phyloP scores from a whole-genome alignment of 64 coral and sea anemone species.

The Montipora efflorescens region DNA sequence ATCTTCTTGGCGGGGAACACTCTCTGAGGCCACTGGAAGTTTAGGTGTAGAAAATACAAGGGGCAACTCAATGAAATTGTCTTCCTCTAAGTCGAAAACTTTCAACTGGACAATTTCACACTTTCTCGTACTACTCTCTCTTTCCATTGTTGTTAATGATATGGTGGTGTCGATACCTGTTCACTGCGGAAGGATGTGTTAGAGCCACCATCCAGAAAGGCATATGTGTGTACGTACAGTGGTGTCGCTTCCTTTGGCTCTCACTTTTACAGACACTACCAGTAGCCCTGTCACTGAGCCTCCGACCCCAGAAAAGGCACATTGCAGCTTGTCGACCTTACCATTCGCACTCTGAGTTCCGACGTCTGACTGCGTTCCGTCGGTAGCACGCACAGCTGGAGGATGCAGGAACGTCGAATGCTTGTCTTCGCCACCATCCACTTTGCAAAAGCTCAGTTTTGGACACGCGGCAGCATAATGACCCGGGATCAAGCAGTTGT shows the following conservation, averaged over 20 bases:
- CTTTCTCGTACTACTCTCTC: too few species aligned
- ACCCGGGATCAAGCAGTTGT: neutral
- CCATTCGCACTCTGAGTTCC: neutral
- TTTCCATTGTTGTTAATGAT: too few species aligned
- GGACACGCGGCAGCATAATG: neutral
- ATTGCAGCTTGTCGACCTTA: neutral
- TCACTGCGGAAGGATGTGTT: too few species aligned
- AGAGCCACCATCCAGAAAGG: too few species aligned
- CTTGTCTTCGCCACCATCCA: too few species aligned
- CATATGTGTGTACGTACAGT: too few species aligned
- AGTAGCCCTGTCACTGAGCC: neutral
- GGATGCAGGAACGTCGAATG: too few species aligned
- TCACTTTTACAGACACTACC: neutral
- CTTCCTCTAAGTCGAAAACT: neutral
- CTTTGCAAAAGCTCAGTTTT: neutral
- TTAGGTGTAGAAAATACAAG: neutral
- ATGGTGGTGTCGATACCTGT: too few species aligned
- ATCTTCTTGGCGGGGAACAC: neutral
- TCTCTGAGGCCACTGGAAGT: neutral
- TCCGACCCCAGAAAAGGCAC: neutral
- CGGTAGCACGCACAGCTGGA: too few species aligned
- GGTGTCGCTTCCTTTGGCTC: too few species aligned
- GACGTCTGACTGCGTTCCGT: neutral
- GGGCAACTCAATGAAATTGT: slow-evolving; percentile 20
- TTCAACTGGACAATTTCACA: neutral